Evolutionary conservation across 2,113 vertebrate species (phyloP), one percentile per base, ranked within the genome.

Genomic region (Ascaphus truei): DNA sequence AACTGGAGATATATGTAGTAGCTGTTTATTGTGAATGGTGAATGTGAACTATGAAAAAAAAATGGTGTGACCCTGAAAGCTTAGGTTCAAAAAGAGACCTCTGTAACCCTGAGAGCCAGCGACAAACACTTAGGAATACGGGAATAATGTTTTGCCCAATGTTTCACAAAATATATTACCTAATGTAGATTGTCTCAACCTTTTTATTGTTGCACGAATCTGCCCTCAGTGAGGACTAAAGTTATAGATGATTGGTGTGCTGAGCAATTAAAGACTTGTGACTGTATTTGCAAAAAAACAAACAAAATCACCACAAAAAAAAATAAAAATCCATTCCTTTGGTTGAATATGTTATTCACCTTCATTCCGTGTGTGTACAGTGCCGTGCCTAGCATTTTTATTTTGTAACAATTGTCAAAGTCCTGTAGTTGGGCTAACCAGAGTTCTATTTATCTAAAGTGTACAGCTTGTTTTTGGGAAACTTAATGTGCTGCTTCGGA

Each of bases 191-290:
- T 7, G 25, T n/a, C 11, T 25, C 23, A 37, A 16, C 36, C 12
- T 60, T 27, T 41, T 92, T 81, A 64, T 83, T 88, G 87, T 67
- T 90, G 89, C 90, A 85, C 90, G 48, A 10, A 92, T 91, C 90
- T 98, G 89, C 92, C 94, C 94, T 96, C 96, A 96, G 82, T 97
- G 95, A 98, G 93, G 94, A 96, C 91, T 93, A 84, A 84, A 80
- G 12, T 29, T 81, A 72, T 81, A 83, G 78, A 62, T 60, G 56
- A 57, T 68, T 72, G 82, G 81, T 80, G 80, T 86, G 84, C 84
- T 88, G 73, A 79, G 76, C 62, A 75, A 60, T 78, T 78, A 68
- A 83, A 83, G 80, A 73, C 72, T 67, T 67, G 78, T 86, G 85
- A 79, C 81, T 80, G 77, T 85, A 75, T 77, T 76, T 82, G 74